Evolutionary conservation across 53 echinoderm and acorn worm species (phyloP), one percentile per base, ranked within the genome.

Genomic region (Holothuria leucospilota): DNA sequence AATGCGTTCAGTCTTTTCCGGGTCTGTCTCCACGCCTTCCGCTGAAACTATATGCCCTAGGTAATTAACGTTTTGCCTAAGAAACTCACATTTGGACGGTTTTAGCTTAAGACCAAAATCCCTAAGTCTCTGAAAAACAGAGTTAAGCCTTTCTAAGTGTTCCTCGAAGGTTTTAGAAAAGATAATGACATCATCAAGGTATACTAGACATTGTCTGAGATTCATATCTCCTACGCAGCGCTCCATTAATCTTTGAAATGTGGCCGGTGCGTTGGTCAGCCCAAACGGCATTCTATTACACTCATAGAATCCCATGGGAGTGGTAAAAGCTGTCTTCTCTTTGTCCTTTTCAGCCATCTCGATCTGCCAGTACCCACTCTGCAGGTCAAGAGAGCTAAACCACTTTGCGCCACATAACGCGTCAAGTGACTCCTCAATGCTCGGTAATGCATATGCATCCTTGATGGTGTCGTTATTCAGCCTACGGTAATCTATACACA

Each of bases 21-120:
- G 70, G 41, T 83, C 84, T 20, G 86, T 77, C 51, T 75, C 77
- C 24, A 86, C 39, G 13, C 86, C 86, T 14, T 62, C 20, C 4
- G 24, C 62, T 3, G 86, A 86, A 20, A 86, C 62, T 20, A 86
- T 28, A 60, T 86, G 86, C 21, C 86, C 86, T n/a, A 86, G 51
- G 20, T 86, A 90, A 21, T 90, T 86, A 2, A 90, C 34, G 34
- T 3, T 34, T 34, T 34, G 34, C 34, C 34, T 34, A 1, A 34
- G 3, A 34, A 34, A 34, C 90, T 12, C 86, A 23, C 86, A 86
- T 53, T 86, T 86, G 6, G 62, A 62, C 5, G 75, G 86, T 21
- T 86, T 86, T 6, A 86, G 63, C 21, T 86, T 86, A 11, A 86
- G 68, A 1, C 86, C 86, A 41, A 62, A 74, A 0, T 60, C 39